A percentile compares a stretch with the other conserved stretches of the same genome.
phyloP scores from a whole-genome alignment of 1,140 invertebrate genomes.

The Drosophila jambulina region DNA sequence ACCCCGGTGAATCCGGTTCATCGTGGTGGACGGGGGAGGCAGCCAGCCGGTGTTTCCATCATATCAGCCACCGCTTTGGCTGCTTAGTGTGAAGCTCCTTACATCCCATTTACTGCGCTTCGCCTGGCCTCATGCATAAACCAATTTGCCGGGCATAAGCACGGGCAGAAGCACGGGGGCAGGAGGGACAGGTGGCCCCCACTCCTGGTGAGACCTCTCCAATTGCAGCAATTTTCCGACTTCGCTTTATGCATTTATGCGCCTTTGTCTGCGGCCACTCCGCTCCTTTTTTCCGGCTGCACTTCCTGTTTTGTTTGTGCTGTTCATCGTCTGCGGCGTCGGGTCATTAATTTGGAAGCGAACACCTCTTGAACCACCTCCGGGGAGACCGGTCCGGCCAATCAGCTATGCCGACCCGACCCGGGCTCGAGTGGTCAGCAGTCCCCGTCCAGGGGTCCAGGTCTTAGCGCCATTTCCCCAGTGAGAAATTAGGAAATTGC shows the following conservation, averaged over 20 bases:
- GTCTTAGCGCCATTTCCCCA: conserved; percentile 79
- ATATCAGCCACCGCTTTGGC: conserved; percentile 48
- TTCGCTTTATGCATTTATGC: conserved; percentile 79
- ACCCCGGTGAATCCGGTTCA: conserved; percentile 1
- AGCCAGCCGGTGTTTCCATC: conserved; percentile 53
- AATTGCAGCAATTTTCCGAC: conserved; percentile 71
- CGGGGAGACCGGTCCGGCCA: conserved; percentile 18
- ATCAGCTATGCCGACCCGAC: conserved; percentile 9
- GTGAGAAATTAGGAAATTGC: conserved; percentile 84
- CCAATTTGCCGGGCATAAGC: conserved; percentile 80
- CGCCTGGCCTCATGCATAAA: conserved; percentile 75
- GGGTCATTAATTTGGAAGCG: conserved; percentile 77
- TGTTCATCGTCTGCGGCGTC: conserved; percentile 63
- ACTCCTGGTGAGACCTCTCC: conserved; percentile 42
- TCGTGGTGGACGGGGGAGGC: background rate
- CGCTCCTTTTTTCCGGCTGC: conserved; percentile 49
- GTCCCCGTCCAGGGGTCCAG: conserved; percentile 22
- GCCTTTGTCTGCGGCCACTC: conserved; percentile 76
- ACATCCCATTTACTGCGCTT: conserved; percentile 36
- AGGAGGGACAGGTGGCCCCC: background rate
- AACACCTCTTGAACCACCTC: conserved; percentile 49
- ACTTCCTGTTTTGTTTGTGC: conserved; percentile 21
- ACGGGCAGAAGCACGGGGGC: conserved; percentile 1
- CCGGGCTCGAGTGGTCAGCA: conserved; percentile 25
- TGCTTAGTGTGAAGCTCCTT: conserved; percentile 66